These are phyloP conservation scores for Aleiodes alternator DNA, from an alignment of 2,888 invertebrate genomes.

Conservation along the genomic window DNA sequence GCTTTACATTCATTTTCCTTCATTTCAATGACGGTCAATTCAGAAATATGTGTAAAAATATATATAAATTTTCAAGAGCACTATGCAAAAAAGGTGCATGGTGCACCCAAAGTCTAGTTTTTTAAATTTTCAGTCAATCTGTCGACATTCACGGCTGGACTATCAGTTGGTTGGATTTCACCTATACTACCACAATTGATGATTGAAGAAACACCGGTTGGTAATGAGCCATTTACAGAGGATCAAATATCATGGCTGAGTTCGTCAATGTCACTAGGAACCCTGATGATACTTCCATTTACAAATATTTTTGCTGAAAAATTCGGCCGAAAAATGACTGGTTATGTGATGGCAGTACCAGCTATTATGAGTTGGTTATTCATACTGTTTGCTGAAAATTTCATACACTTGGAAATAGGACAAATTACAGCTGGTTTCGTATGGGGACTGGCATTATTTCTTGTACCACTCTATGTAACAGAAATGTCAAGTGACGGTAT, in stretches of 20 bases:
- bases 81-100: too few relatives aligned
- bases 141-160: slow-evolving; percentile 79
- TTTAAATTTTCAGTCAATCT: slow-evolving; percentile 79
- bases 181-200: slow-evolving; percentile 77
- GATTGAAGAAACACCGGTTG: slow-evolving; percentile 73
- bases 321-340: slow-evolving; percentile 8
- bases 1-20: too few relatives aligned
- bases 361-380: neutral
- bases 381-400: neutral
- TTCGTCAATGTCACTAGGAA: neutral
- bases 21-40: too few relatives aligned
- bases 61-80: too few relatives aligned
- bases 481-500: slow-evolving; percentile 10
- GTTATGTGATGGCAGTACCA: neutral
- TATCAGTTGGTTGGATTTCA: slow-evolving; percentile 79
- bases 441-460: neutral
- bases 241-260: neutral
- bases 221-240: slow-evolving; percentile 75
- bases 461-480: slow-evolving; percentile 7
- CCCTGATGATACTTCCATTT: neutral
- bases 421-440: neutral
- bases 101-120: too few relatives aligned
- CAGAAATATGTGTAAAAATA: too few relatives aligned
- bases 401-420: neutral
- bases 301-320: slow-evolving; percentile 50